These are phyloP conservation scores for Hemicentrotus pulcherrimus DNA, from an alignment of 35 echinoderm and acorn worm species.

Conservation along the genomic window DNA sequence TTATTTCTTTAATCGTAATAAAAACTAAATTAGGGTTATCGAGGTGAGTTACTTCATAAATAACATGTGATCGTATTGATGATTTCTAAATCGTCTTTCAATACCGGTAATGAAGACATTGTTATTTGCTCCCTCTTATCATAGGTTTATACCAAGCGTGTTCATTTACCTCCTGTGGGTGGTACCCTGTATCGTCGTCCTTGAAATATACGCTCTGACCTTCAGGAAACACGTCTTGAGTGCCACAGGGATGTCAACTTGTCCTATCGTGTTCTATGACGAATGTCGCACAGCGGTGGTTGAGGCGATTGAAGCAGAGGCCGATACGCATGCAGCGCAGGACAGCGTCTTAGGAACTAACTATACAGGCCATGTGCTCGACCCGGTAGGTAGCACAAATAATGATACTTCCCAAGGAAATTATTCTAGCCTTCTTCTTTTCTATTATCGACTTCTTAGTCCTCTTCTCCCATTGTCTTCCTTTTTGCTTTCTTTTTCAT, in stretches of 20 bases:
- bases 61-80: neutral
- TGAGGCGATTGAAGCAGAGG: neutral
- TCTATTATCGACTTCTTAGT: too few species aligned
- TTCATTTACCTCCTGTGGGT: conserved; percentile 79
- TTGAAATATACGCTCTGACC: conserved; percentile 65
- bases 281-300: conserved; percentile 1
- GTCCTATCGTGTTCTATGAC: conserved; percentile 41
- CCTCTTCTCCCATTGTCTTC: too few species aligned
- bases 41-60: neutral
- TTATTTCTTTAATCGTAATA: too few species aligned
- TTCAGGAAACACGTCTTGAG: conserved; percentile 30
- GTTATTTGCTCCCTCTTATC: neutral
- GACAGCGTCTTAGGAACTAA: conserved; percentile 14
- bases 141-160: conserved; percentile 79
- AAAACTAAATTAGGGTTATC: neutral
- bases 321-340: neutral
- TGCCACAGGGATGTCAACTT: neutral
- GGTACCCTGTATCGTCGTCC: conserved; percentile 61
- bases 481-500: too few species aligned
- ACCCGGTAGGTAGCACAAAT: conserved; percentile 1
- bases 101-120: neutral
- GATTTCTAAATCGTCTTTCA: neutral
- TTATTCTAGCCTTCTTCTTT: too few species aligned
- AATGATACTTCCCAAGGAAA: neutral
- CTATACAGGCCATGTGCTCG: neutral